Evolutionary conservation across 1,140 invertebrate genomes (phyloP), one percentile per base, ranked within the genome.

Genomic region (Adelges cooleyi): DNA sequence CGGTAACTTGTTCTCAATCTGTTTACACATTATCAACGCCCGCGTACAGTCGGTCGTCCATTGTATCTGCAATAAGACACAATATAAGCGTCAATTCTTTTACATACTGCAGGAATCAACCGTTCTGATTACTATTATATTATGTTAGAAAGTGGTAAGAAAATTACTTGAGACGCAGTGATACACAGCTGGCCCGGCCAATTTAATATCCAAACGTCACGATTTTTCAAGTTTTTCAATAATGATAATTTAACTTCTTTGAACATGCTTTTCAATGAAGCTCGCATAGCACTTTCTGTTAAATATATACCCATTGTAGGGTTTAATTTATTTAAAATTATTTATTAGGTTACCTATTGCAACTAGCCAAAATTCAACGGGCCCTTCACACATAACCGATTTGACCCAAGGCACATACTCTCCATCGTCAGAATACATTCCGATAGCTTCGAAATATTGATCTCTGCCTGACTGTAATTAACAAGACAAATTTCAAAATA

Each of bases 371-470:
- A 76, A 70, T 74, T 92, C 89, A 0, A 89, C 42, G 2, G 42
- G 17, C 52, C 20, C 33, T 17, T 0, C 6, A n/a, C 56, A 62
- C 3, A n/a, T 13, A 2, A 62, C 75, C 3, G 80, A 75, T 48
- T 81, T 79, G 22, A 77, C 74, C 76, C 88, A 92, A 54, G 85
- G 81, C 2, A 92, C 80, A 72, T 80, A 83, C 72, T 94, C 90
- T 3, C 86, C 87, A 69, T 92, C 89, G 59, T 80, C 81, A 2
- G 89, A 86, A 69, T 80, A 82, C 89, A 93, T 92, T 2, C 84
- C 87, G 46, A 79, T 75, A 2, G 85, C 85, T 70, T 83, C 76
- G 18, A 10, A 10, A n/a, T 65, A 49, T 22, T 29, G 20, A 25
- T 77, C 71, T 68, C 48, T 42, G 22, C 8, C 18, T 49, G 33